Conservation (phyloP, 2,113 vertebrate species). For the Clarias magur region DNA sequence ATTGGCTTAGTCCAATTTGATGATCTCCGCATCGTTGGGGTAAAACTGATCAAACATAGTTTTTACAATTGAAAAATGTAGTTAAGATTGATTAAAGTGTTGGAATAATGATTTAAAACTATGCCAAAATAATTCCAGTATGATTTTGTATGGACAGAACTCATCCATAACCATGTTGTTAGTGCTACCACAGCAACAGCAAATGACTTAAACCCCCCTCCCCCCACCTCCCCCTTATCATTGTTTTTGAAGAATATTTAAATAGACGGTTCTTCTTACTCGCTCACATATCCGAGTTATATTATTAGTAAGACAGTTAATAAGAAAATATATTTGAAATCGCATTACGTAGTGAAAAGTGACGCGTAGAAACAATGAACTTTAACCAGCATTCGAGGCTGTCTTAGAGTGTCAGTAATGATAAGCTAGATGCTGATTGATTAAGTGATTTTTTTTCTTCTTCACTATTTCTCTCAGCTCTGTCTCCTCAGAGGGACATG, state of each 20-base stretch:
- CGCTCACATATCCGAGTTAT: not conserved
- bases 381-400: constrained; percentile 29
- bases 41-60: not conserved
- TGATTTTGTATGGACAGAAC: not conserved
- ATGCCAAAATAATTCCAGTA: constrained; percentile 2
- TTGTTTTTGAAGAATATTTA: not conserved
- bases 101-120: not conserved
- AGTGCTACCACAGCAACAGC: not conserved
- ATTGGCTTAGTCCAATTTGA: not conserved
- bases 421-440: constrained; percentile 39
- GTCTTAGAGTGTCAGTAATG: constrained; percentile 27
- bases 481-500: constrained; percentile 66
- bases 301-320: not conserved
- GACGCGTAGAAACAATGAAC: constrained; percentile 10
- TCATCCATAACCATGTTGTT: not conserved
- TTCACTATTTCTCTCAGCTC: constrained; percentile 47
- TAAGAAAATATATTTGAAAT: not conserved
- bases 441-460: constrained; percentile 38
- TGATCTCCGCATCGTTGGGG: not conserved
- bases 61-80: not conserved
- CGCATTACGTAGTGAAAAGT: not conserved
- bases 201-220: not conserved
- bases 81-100: not conserved
- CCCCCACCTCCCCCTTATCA: not conserved
- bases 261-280: not conserved